Evolutionary conservation across 2,113 vertebrate species (phyloP), one percentile per base, ranked within the genome.

Genomic region (Stigmatopora argus): DNA sequence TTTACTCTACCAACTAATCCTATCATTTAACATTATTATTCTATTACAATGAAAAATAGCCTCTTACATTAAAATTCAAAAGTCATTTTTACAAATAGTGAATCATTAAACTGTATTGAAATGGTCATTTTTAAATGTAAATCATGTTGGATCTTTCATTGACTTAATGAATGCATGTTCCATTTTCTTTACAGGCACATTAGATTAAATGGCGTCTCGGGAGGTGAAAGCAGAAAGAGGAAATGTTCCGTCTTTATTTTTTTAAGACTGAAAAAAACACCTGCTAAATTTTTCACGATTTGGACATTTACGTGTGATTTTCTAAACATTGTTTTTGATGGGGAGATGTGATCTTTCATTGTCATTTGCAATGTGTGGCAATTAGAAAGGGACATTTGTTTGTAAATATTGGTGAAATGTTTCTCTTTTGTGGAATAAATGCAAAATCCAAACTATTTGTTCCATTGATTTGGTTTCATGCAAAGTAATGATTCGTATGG

Each of bases 331-430:
- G 2, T 46, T 51, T 76, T 19, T 17, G 56, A 62, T 64, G 17
- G 55, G 62, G 44, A 66, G 34, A 67, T 82, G 58, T 79, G 69
- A 61, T 5, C 53, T 49, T n/a, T 48, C 73, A 31, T 31, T 31
- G 26, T 31, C 23, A 73, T 75, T 59, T 48, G 55, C 65, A 38
- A 79, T 56, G n/a, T 77, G 62, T 52, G 17, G 31, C 57, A 35
- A 41, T 60, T 11, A n/a, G 18, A 11, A 44, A 18, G 87, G 78
- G 84, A 80, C 2, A 84, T 80, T 70, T 46, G 3, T 77, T 49
- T 85, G 86, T 89, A 88, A 83, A 88, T 87, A 86, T 79, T 73
- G 81, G 64, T 82, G 62, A 76, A 66, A 81, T 74, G 71, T 52
- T 65, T 19, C 65, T 70, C 62, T 71, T 58, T 17, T 62, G 69